Conservation (phyloP, 2,113 vertebrate genomes). For the Natator depressus region DNA sequence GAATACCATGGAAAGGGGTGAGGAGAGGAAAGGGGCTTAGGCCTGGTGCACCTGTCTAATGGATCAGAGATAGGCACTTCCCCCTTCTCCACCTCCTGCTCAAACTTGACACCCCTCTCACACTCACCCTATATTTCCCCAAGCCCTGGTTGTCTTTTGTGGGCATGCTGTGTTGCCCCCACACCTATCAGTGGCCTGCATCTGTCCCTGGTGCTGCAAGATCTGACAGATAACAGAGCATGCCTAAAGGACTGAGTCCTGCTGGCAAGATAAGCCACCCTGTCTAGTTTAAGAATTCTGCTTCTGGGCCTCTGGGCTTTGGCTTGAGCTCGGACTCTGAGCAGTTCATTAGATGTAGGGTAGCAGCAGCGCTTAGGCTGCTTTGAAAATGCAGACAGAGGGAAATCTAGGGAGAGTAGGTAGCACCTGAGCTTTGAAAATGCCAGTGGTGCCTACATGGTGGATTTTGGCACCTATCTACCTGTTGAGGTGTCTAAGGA, state of each 20-base stretch:
- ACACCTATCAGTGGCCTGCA: not conserved
- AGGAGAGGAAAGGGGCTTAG: not conserved
- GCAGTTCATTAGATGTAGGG: not conserved
- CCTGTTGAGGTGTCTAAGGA: no score
- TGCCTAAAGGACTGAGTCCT: not conserved
- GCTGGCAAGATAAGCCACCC: not conserved
- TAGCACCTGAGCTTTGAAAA: no score
- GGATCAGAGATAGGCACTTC: not conserved
- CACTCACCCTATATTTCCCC: not conserved
- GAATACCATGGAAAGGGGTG: not conserved
- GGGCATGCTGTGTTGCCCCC: not conserved
- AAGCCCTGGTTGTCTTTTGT: not conserved
- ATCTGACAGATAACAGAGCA: not conserved
- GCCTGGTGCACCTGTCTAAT: not conserved
- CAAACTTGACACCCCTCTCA: not conserved
- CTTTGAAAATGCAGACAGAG: no score
- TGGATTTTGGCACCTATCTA: no score
- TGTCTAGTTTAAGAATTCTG: not conserved
- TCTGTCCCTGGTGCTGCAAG: no score
- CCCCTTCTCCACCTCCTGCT: not conserved
- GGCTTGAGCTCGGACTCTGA: not conserved
- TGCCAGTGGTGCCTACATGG: no score
- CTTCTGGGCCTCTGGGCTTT: not conserved
- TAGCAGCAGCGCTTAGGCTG: not conserved
- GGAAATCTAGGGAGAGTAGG: no score